Conservation (phyloP, 2,797 vertebrate genomes). For the Crocodylus rhombifer region DNA sequence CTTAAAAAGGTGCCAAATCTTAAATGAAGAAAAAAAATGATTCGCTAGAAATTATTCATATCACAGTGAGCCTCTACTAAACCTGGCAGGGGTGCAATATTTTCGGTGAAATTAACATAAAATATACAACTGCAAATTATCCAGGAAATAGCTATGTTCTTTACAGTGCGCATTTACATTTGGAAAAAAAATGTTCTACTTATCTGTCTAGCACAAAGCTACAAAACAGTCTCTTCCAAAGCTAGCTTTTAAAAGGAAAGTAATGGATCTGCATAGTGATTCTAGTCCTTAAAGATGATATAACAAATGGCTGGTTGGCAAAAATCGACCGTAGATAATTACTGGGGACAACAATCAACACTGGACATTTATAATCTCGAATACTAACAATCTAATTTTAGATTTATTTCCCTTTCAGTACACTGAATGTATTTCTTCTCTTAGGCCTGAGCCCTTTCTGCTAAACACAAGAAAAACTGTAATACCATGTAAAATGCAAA, state of each 20-base stretch:
- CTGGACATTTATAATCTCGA: conserved; percentile 50
- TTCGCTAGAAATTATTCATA: conserved; percentile 87
- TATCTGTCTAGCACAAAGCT: conserved; percentile 78
- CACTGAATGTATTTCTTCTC: conserved; percentile 68
- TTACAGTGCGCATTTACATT: conserved; percentile 83
- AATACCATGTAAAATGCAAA: conserved; percentile 87
- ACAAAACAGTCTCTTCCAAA: conserved; percentile 63
- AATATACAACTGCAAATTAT: conserved; percentile 90
- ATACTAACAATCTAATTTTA: conserved; percentile 59
- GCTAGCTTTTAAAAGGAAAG: conserved; percentile 79
- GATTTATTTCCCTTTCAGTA: conserved; percentile 58
- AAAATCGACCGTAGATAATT: conserved; percentile 69
- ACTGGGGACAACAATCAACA: conserved; percentile 51
- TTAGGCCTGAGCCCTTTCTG: conserved; percentile 74
- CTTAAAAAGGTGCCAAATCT: conserved; percentile 88
- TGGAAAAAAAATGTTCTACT: conserved; percentile 74
- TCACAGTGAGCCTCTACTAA: conserved; percentile 86
- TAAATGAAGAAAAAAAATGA: conserved; percentile 86
- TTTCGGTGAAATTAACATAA: conserved; percentile 89
- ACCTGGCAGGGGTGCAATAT: conserved; percentile 88
- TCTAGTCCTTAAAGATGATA: background rate
- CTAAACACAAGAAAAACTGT: conserved; percentile 83
- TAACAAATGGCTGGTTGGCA: conserved; percentile 66
- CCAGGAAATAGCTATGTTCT: conserved; percentile 86
- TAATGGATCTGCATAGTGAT: conserved; percentile 66